phyloP scores from a whole-genome alignment of 1,140 invertebrate genomes.

The Asbolus verrucosus region DNA sequence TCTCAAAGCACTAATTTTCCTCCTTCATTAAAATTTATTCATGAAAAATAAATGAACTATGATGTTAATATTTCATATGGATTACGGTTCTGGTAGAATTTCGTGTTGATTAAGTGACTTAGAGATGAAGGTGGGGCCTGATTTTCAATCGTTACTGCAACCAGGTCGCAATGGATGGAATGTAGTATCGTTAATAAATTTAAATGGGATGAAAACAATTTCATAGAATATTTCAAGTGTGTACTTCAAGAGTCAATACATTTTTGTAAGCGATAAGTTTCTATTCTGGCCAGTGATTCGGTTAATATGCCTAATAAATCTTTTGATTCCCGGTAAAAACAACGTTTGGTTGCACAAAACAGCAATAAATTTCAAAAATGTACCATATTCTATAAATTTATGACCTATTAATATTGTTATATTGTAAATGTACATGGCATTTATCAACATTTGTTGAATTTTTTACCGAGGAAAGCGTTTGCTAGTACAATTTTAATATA shows the following conservation, averaged over 20 bases:
- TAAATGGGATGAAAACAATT: conserved; percentile 26
- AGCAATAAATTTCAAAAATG: conserved; percentile 45
- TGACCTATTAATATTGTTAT: conserved; percentile 46
- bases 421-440: conserved; percentile 45
- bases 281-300: conserved; percentile 44
- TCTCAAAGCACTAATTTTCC: neutral
- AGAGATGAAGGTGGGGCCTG: conserved; percentile 11
- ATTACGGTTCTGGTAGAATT: conserved; percentile 12
- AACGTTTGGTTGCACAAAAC: conserved; percentile 45
- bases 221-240: conserved; percentile 19
- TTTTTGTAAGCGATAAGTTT: conserved; percentile 45
- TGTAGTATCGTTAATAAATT: conserved; percentile 26
- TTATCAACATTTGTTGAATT: conserved; percentile 39
- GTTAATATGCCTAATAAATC: conserved; percentile 45
- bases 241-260: conserved; percentile 41
- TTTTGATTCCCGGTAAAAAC: conserved; percentile 43
- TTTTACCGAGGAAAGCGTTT: conserved; percentile 20
- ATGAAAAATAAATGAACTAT: conserved; percentile 33
- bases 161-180: conserved; percentile 8
- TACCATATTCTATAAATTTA: conserved; percentile 46
- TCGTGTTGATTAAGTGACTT: conserved; percentile 26
- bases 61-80: conserved; percentile 36
- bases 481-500: conserved; percentile 15
- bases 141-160: conserved; percentile 27
- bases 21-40: conserved; percentile 28